Percentiles rank a stretch among this genome's conserved stretches.
phyloP scores from a whole-genome alignment of 2,888 invertebrate genomes.

The Hydrotaea diabolus region DNA sequence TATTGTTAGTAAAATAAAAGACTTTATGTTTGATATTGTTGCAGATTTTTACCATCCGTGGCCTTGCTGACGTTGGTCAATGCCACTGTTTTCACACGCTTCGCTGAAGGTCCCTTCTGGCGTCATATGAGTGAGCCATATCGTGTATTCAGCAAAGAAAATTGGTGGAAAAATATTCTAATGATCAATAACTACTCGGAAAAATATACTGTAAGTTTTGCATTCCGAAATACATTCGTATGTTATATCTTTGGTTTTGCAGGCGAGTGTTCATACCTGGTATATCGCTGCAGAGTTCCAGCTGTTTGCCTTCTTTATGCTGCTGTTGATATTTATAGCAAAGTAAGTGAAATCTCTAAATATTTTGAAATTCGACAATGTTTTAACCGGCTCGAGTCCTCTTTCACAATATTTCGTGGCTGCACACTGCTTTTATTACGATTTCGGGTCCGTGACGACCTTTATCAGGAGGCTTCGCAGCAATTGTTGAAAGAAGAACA shows the following conservation, averaged over 20 bases:
- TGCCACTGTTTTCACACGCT: conserved; percentile 77
- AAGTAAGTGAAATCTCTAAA: conserved; percentile 70
- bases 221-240: background rate
- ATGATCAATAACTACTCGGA: conserved; percentile 78
- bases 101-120: conserved; percentile 81
- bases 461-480: too few species aligned
- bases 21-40: conserved; percentile 11
- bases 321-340: conserved; percentile 71
- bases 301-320: conserved; percentile 74
- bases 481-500: too few species aligned
- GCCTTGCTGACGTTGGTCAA: conserved; percentile 72
- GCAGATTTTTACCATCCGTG: conserved; percentile 75
- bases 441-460: too few species aligned
- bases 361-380: too few species aligned
- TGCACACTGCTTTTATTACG: too few species aligned
- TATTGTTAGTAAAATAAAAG: background rate
- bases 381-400: too few species aligned
- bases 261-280: conserved; percentile 76
- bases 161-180: conserved; percentile 80
- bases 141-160: conserved; percentile 75
- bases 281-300: conserved; percentile 78
- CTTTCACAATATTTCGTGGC: too few species aligned
- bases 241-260: too few species aligned
- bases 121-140: conserved; percentile 75
- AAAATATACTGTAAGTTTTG: conserved; percentile 72